Percentiles rank a stretch among this genome's conserved stretches.
These are phyloP conservation scores for Silurus aristotelis DNA, from an alignment of 2,797 vertebrate species.

Conservation along the genomic window DNA sequence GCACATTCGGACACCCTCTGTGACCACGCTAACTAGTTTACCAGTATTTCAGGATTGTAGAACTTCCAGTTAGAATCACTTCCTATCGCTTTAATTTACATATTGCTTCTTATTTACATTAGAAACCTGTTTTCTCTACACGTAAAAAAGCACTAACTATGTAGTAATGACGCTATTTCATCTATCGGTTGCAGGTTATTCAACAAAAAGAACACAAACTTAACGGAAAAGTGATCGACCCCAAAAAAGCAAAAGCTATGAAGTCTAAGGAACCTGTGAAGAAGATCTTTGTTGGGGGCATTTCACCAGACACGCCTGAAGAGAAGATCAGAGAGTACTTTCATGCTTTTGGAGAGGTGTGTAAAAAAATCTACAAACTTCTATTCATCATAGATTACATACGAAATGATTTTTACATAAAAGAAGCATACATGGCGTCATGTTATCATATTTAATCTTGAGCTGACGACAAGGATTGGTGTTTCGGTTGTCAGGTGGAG, in stretches of 20 bases:
- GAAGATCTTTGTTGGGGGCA: constrained; percentile 98
- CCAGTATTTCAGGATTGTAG: background rate
- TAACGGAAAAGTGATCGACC: constrained; percentile 98
- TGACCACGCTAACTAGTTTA: background rate
- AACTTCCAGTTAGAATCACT: background rate
- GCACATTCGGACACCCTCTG: background rate
- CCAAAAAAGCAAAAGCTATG: constrained; percentile 99
- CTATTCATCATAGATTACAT: background rate
- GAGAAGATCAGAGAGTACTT: constrained; percentile 99
- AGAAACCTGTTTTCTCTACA: background rate
- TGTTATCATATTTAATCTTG: constrained; percentile 2
- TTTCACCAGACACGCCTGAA: constrained; percentile 96
- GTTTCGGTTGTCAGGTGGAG: constrained; percentile 81
- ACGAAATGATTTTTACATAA: background rate
- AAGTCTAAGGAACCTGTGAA: constrained; percentile 98
- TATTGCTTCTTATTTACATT: background rate
- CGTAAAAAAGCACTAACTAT: background rate
- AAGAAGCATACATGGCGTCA: background rate
- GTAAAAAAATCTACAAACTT: background rate
- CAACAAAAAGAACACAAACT: constrained; percentile 97
- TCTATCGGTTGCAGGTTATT: constrained; percentile 80
- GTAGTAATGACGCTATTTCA: background rate
- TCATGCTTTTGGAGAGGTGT: constrained; percentile 92
- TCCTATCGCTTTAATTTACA: background rate
- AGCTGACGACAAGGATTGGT: background rate